Evolutionary conservation across 2,888 invertebrate species (phyloP).

Genomic region (Amorpha juglandis): DNA sequence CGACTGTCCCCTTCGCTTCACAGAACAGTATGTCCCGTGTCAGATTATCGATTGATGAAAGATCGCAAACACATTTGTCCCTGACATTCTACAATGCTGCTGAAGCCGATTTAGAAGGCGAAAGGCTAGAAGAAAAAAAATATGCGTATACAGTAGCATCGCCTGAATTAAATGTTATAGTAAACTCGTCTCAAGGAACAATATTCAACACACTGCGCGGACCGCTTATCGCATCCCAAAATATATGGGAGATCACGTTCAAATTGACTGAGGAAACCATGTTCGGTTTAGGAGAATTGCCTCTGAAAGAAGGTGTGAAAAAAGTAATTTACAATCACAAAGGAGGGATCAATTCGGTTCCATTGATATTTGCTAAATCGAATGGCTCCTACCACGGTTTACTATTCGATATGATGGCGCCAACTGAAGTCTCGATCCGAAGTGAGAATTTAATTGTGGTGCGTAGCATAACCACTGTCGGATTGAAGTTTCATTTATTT

Average conservation of each 20-base stretch:
- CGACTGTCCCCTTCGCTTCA: slow-evolving; percentile 60
- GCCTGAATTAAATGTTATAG: slow-evolving; percentile 61
- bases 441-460: slow-evolving; percentile 81
- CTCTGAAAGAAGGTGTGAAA: slow-evolving; percentile 57
- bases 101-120: slow-evolving; percentile 44
- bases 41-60: slow-evolving; percentile 66
- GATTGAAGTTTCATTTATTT: slow-evolving; percentile 71
- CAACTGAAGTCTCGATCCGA: slow-evolving; percentile 81
- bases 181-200: slow-evolving; percentile 55
- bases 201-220: slow-evolving; percentile 83
- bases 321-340: slow-evolving; percentile 78
- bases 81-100: slow-evolving; percentile 64
- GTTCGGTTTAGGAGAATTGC: slow-evolving; percentile 84
- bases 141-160: slow-evolving; percentile 59
- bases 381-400: slow-evolving; percentile 84
- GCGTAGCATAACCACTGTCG: slow-evolving; percentile 79
- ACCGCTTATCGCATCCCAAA: slow-evolving; percentile 83
- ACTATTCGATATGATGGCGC: slow-evolving; percentile 77
- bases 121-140: slow-evolving; percentile 53
- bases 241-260: slow-evolving; percentile 86
- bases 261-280: slow-evolving; percentile 78
- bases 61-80: slow-evolving; percentile 63
- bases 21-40: slow-evolving; percentile 55
- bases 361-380: slow-evolving; percentile 79
- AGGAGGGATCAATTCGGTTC: slow-evolving; percentile 70